Evolutionary conservation across 2,888 invertebrate species (phyloP).

Genomic region (Leptothorax acervorum): DNA sequence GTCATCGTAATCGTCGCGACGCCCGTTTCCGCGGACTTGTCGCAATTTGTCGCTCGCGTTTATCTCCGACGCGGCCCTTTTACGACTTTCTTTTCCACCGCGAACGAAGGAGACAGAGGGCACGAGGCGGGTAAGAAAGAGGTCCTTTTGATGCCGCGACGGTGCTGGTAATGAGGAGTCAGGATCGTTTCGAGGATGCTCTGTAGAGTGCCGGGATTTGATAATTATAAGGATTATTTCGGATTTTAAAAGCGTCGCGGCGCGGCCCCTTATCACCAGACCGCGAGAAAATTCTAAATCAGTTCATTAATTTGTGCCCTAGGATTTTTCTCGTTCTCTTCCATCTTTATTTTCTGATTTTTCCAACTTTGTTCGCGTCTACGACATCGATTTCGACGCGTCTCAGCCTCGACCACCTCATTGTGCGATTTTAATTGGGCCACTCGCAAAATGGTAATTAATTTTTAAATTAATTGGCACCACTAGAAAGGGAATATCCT

Average conservation of each 20-base stretch:
- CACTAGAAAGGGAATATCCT: background rate
- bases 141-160: slow-evolving; percentile 79
- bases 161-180: slow-evolving; percentile 83
- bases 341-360: slow-evolving; percentile 1
- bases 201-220: slow-evolving; percentile 82
- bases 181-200: slow-evolving; percentile 83
- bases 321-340: slow-evolving; percentile 35
- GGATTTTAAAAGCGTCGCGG: slow-evolving; percentile 77
- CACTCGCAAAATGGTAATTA: slow-evolving; percentile 73
- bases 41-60: slow-evolving; percentile 73
- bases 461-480: slow-evolving; percentile 70
- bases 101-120: slow-evolving; percentile 21
- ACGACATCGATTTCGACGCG: slow-evolving; percentile 67
- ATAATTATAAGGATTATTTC: slow-evolving; percentile 85
- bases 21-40: slow-evolving; percentile 56
- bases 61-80: slow-evolving; percentile 62
- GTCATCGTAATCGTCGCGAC: background rate
- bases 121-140: slow-evolving; percentile 65
- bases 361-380: slow-evolving; percentile 19
- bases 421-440: slow-evolving; percentile 76
- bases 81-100: slow-evolving; percentile 62
- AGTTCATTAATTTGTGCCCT: slow-evolving; percentile 81
- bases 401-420: slow-evolving; percentile 59
- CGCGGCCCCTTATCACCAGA: slow-evolving; percentile 82
- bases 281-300: slow-evolving; percentile 84